Base-by-base conservation (phyloP, 2,888 invertebrate genomes). In the Portevinia maculata region DNA sequence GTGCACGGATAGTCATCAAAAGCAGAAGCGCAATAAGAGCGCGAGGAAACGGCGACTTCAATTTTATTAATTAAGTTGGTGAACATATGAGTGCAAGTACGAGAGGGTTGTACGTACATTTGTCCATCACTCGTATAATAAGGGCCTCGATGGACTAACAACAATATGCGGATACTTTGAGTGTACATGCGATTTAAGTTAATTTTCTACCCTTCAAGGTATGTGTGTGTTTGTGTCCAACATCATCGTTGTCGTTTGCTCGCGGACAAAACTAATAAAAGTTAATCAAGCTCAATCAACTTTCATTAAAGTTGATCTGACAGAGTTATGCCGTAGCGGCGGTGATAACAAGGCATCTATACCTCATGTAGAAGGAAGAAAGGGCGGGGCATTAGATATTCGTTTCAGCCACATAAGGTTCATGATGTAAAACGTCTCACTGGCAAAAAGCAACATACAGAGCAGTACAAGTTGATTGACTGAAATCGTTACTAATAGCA, bases 251-350 rank as follows among this genome's bases (percentile, higher is more conserved):
- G 57, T 50, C 34, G 37, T 41, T 64, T 13, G 44, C 28, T 46
- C 83, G 89, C 83, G 89, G 89, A 89, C 89, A 89, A 89, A 90
- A 88, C 87, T 89, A 90, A 90, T 90, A 88, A 90, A 90, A 89
- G 87, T 89, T 90, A 90, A 90, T 90, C 90, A 90, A 90, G 89
- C 89, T 88, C 89, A 90, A 90, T 90, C 88, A 90, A 89, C 89
- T 87, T 87, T 87, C 88, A 89, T 88, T 88, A 88, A 89, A 87
- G 78, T 84, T 64, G 62, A 78, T 78, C 78, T 69, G 69, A 57
- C 39, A 78, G 73, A 69, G 57, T 28, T 57, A 34, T 57, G 50
- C 46, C 53, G 34, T 37, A 53, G 53, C 15, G 11, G 46, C 46
- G 37, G 57, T 57, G 44, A 69, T 50, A 50, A 70, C 70, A 37